phyloP scores from a whole-genome alignment of 1,140 invertebrate genomes.

The Drosophila ercepeae region DNA sequence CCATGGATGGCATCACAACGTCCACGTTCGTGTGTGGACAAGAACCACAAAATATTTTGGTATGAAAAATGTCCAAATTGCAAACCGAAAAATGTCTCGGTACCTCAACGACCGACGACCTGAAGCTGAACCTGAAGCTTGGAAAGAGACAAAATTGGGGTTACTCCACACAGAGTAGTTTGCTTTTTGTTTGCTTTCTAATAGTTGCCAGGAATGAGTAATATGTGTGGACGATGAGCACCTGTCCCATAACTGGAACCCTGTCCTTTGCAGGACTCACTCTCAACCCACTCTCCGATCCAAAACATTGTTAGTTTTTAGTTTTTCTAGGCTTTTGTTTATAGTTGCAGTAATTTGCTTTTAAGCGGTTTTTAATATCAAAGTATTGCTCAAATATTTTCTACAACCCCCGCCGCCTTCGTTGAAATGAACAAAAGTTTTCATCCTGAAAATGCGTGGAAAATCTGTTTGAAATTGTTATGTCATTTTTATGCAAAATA shows the following conservation, averaged over 20 bases:
- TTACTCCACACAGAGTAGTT: slow-evolving; percentile 23
- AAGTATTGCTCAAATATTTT: slow-evolving; percentile 65
- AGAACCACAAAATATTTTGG: slow-evolving; percentile 53
- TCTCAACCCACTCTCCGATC: slow-evolving; percentile 7
- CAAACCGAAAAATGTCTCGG: slow-evolving; percentile 54
- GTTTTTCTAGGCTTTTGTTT: slow-evolving; percentile 33
- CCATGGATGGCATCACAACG: no score
- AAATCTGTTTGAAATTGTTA: slow-evolving; percentile 80
- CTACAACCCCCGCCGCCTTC: slow-evolving; percentile 8
- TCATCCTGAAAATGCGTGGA: slow-evolving; percentile 50
- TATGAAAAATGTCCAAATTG: slow-evolving; percentile 63
- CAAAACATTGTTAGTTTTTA: slow-evolving; percentile 56
- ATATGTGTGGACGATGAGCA: slow-evolving; percentile 26
- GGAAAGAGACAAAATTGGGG: slow-evolving; percentile 6
- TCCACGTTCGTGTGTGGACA: not conserved
- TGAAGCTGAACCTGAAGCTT: not conserved
- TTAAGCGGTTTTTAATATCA: slow-evolving; percentile 74
- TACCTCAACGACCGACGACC: no score
- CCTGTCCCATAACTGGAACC: slow-evolving; percentile 41
- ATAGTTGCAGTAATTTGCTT: slow-evolving; percentile 70
- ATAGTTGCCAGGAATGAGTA: slow-evolving; percentile 34
- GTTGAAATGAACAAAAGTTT: slow-evolving; percentile 15
- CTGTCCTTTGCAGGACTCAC: slow-evolving; percentile 19
- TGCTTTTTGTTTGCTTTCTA: slow-evolving; percentile 58
- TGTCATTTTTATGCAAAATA: slow-evolving; percentile 77